A percentile compares a stretch with the other conserved stretches of the same genome.
These are phyloP conservation scores for Cheumatopsyche charites DNA, from an alignment of 1,140 invertebrate species.

Conservation along the genomic window DNA sequence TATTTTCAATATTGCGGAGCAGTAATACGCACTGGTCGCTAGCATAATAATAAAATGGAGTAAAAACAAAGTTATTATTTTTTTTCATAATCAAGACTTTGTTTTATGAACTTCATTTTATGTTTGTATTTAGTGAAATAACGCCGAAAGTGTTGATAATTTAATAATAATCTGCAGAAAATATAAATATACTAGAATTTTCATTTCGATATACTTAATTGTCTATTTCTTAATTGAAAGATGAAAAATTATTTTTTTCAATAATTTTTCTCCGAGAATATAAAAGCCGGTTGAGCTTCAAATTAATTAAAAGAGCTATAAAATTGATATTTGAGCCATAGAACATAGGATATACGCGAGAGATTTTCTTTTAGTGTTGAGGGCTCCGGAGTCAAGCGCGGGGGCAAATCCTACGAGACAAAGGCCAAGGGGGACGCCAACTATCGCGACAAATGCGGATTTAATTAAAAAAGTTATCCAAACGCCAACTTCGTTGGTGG, in stretches of 20 bases:
- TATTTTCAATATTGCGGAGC: background rate
- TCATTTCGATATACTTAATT: too few relatives aligned
- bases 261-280: too few relatives aligned
- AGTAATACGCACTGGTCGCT: too few relatives aligned
- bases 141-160: too few relatives aligned
- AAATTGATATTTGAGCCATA: background rate
- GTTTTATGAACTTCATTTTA: background rate
- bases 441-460: conserved; percentile 37
- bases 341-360: background rate
- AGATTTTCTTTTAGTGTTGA: background rate
- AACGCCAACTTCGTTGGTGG: background rate
- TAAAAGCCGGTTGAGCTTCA: background rate
- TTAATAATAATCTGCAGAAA: too few relatives aligned
- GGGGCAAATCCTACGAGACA: background rate
- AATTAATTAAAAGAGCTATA: background rate
- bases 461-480: conserved; percentile 42
- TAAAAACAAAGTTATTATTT: background rate
- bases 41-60: background rate
- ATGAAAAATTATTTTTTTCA: too few relatives aligned
- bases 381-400: background rate
- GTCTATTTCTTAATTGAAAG: too few relatives aligned
- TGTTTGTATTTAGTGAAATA: too few relatives aligned
- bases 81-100: background rate
- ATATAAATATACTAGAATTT: too few relatives aligned
- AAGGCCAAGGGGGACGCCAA: background rate